Conservation (phyloP, 2,888 invertebrate species). For the Automeris io region DNA sequence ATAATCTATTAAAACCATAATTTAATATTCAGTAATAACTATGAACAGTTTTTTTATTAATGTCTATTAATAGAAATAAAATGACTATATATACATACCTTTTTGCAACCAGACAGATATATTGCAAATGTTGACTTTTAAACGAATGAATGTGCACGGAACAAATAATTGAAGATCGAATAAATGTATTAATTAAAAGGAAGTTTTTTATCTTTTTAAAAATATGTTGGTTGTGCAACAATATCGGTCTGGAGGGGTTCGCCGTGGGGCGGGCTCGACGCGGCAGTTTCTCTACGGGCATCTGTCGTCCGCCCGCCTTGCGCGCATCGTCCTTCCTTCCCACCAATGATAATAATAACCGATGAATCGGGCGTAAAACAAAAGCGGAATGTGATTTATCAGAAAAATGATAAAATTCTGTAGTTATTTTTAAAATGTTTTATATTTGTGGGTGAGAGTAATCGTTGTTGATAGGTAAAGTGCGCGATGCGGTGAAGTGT, state of each 20-base stretch:
- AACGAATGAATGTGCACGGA: too few relatives aligned
- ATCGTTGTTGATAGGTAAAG: conserved; percentile 41
- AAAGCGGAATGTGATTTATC: conserved; percentile 34
- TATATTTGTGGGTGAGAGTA: conserved; percentile 36
- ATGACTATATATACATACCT: too few relatives aligned
- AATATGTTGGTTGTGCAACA: conserved; percentile 47
- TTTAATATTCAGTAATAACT: too few relatives aligned
- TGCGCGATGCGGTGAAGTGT: conserved; percentile 69
- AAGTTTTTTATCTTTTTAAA: conserved; percentile 39
- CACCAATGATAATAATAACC: conserved; percentile 30
- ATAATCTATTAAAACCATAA: too few relatives aligned
- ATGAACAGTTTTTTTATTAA: too few relatives aligned
- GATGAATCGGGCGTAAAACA: conserved; percentile 25
- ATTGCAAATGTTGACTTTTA: too few relatives aligned
- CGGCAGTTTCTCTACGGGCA: conserved; percentile 66
- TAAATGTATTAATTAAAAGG: not conserved
- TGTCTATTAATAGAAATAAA: too few relatives aligned
- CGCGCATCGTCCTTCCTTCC: conserved; percentile 23
- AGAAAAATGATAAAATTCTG: conserved; percentile 35
- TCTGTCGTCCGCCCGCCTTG: conserved; percentile 49
- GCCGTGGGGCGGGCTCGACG: conserved; percentile 45
- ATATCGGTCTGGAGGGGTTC: conserved; percentile 59
- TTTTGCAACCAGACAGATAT: too few relatives aligned
- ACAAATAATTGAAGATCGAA: too few relatives aligned
- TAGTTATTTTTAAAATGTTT: conserved; percentile 21